Base-by-base conservation (phyloP, 2,797 vertebrate species). In the Sebastes minor region DNA sequence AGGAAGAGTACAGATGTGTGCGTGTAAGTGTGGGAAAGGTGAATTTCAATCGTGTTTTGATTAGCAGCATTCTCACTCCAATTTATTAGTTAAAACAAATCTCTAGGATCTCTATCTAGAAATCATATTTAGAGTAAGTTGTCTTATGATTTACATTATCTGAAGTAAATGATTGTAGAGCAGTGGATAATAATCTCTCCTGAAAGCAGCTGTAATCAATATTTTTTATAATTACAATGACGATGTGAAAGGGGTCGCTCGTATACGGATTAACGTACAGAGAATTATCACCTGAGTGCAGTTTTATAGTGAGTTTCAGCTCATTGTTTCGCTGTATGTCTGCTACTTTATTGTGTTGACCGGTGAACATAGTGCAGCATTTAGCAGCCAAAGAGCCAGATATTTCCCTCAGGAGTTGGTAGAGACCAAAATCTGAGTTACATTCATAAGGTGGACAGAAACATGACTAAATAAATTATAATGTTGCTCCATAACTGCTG, bases 31-130 rank as follows among this genome's bases (percentile, higher is more conserved):
- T 33, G 49, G n/a, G 49, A 49, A 57, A 28, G 27, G 33, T 60
- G 49, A 13, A 38, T 67, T 74, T 74, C 2, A 8, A 53, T 59
- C 2, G 28, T 28, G 53, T 73, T 69, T 79, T 8, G 55, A 27
- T 25, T 25, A 16, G 11, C 2, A 5, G 20, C 2, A 33, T 13
- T 70, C 55, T 25, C 11, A 23, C 7, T 28, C 13, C 2, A 57
- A 32, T 8, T 33, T 12, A 12, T n/a, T 28, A 3, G 2, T 18
- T 18, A 49, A 53, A 74, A 56, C 7, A 13, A 2, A 65, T 61
- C 22, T 23, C 14, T 61, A 38, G 1, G 3, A 23, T 12, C 35
- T 28, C 62, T 62, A 59, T 59, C 22, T 46, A 16, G 0, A 13
- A 23, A 62, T 60, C 2, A 38, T 7, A 11, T 20, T 11, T 35